Base-by-base conservation (phyloP, 2,888 invertebrate genomes). In the Drosophila sordidula region DNA sequence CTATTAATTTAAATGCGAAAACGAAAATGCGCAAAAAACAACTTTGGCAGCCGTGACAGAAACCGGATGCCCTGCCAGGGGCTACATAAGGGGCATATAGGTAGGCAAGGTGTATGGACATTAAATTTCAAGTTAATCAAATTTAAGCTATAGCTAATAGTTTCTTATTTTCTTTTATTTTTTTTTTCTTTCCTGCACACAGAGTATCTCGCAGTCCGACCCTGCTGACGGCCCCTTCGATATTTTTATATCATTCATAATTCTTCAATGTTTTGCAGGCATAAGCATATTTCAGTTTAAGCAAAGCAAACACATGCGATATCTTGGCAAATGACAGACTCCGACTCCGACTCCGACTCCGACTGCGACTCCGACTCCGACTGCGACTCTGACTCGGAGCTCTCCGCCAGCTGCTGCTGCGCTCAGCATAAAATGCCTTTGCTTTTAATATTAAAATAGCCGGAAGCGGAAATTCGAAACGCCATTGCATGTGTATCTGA, bases 381-480 rank as follows among this genome's bases (percentile, higher is more conserved):
- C 39, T 46, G n/a, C 8, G n/a, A 52, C 44, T 56, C 16, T 25
- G 5, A 39, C 22, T 74, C 14, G 45, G 9, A 34, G 44, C 34
- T 25, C 32, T 25, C 25, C 72, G 72, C 47, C 75, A 57, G 74
- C 78, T 78, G 74, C 78, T 74, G 76, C 76, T 67, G 75, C 56
- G 80, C 68, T 82, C 82, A 82, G 88, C 83, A 87, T 55, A 87
- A 87, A 87, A 83, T 83, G 76, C 83, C 88, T 71, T 83, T 77
- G 87, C 86, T 84, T 82, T 76, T 85, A 88, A 88, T 84, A 88
- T 86, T 88, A 82, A 84, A 84, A 84, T 86, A 73, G 73, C 89
- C 89, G 89, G 89, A 88, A 84, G 89, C 89, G 84, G 87, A 84
- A 86, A 88, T 88, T 86, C 87, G 75, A 83, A 83, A 80, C 89